Base-by-base conservation (phyloP, 2,888 invertebrate species). In the Yponomeuta evonymella region DNA sequence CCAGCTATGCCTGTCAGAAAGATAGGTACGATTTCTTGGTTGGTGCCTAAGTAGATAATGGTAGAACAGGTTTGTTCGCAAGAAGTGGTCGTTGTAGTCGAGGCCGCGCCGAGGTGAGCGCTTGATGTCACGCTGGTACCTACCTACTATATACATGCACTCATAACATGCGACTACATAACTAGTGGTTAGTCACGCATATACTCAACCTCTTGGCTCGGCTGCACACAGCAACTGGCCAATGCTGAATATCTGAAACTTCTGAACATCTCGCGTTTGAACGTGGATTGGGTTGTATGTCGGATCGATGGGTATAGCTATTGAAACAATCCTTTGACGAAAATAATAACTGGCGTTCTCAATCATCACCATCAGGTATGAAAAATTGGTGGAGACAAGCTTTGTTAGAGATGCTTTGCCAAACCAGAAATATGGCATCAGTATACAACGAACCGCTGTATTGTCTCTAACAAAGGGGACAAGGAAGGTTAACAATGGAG, bases 41-140 rank as follows among this genome's bases (percentile, higher is more conserved):
- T 48, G 43, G 66, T 36, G 43, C 67, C 67, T 48, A 43, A 36
- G 36, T 29, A 43, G 67, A 67, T 43, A 67, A 67, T 67, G 67
- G 67, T 67, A 79, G 83, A 88, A 87, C 88, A 79, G 83, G 88
- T 88, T 88, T 87, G 81, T 79, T 81, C 83, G 83, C 85, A 87
- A 88, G 88, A 86, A 85, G 85, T 88, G 86, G 85, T 84, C 81
- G 79, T 76, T 75, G 76, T 78, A 79, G 77, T 82, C 83, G 89
- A 89, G 89, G 89, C 88, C 88, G 81, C 80, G 78, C 75, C 85
- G 84, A 88, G 87, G 88, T 87, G 87, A 87, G 81, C 87, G 84
- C 83, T 84, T 82, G 83, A 82, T 68, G 71, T 81, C 83, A 81
- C 83, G 83, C 81, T 67, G 69, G 68, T 68, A 68, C 48, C 36